Evolutionary conservation across 2,113 vertebrate species (phyloP).

Genomic region (Protobothrops flavoviridis): DNA sequence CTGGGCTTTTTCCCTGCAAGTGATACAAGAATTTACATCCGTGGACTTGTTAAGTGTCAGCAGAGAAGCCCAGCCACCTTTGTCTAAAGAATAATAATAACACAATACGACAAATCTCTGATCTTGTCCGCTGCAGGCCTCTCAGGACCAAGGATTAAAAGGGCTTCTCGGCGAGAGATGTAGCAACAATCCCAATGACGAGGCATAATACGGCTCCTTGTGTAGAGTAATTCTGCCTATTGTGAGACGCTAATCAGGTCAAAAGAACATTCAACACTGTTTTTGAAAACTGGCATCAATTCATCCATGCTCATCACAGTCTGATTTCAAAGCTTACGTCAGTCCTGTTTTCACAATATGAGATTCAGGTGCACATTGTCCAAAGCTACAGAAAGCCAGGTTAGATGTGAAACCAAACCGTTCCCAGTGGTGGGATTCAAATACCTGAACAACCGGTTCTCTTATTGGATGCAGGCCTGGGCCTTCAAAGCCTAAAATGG

Average conservation of each 20-base stretch:
- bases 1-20: conserved; percentile 7
- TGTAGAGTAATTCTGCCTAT: conserved; percentile 64
- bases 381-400: conserved; percentile 4
- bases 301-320: conserved; percentile 15
- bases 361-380: conserved; percentile 41
- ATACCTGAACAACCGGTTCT: too few relatives aligned
- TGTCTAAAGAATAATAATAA: conserved; percentile 2
- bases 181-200: conserved; percentile 68
- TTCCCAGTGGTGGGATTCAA: not conserved
- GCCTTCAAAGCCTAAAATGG: too few relatives aligned
- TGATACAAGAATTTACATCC: conserved; percentile 14
- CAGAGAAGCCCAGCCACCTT: not conserved
- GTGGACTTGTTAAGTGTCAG: conserved; percentile 23
- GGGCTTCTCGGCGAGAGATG: conserved; percentile 55
- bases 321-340: conserved; percentile 49
- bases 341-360: conserved; percentile 41
- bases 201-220: conserved; percentile 52
- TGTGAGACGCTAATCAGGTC: conserved; percentile 61
- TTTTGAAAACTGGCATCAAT: conserved; percentile 46
- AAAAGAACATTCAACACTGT: conserved; percentile 31
- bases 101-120: not conserved
- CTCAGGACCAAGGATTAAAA: conserved; percentile 48
- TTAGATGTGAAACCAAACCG: not conserved
- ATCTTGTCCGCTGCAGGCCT: conserved; percentile 36
- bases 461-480: too few relatives aligned